Conservation (phyloP, 2,113 vertebrate species). For the Atherinomorus stipes region DNA sequence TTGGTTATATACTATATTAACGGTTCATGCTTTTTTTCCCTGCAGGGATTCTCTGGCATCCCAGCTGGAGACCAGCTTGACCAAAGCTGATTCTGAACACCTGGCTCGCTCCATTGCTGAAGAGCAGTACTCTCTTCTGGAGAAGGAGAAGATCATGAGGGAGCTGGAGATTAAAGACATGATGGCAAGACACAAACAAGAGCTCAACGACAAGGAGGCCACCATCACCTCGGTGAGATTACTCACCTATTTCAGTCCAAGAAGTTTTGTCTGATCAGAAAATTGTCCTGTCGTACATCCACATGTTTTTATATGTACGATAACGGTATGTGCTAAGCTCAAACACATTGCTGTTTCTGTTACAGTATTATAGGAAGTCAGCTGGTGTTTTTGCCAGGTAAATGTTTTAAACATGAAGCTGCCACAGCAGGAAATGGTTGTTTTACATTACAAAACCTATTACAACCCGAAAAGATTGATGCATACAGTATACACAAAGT, state of each 20-base stretch:
- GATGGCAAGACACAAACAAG: conserved; percentile 93
- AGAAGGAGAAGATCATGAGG: conserved; percentile 99
- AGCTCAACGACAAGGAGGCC: conserved; percentile 92
- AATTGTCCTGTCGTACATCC: too few relatives aligned
- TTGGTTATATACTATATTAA: conserved; percentile 3
- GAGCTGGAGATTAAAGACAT: conserved; percentile 98
- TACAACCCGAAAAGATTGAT: too few relatives aligned
- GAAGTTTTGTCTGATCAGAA: not conserved
- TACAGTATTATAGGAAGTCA: too few relatives aligned
- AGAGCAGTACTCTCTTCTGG: conserved; percentile 94
- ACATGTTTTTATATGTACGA: too few relatives aligned
- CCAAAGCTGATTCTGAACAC: conserved; percentile 94
- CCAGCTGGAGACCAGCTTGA: conserved; percentile 93
- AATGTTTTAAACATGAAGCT: too few relatives aligned
- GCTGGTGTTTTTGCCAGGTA: too few relatives aligned
- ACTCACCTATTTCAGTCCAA: not conserved
- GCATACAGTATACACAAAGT: too few relatives aligned
- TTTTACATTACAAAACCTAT: too few relatives aligned
- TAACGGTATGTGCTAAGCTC: too few relatives aligned
- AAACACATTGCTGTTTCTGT: too few relatives aligned
- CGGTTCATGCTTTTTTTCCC: not conserved
- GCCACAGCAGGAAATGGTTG: too few relatives aligned
- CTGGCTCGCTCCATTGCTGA: conserved; percentile 95
- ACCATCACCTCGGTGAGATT: conserved; percentile 92
- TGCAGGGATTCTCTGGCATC: conserved; percentile 91